Evolutionary conservation across 35 echinoderm and acorn worm species (phyloP), one percentile per base, ranked within the genome.

Genomic region (Apostichopus parvimensis): DNA sequence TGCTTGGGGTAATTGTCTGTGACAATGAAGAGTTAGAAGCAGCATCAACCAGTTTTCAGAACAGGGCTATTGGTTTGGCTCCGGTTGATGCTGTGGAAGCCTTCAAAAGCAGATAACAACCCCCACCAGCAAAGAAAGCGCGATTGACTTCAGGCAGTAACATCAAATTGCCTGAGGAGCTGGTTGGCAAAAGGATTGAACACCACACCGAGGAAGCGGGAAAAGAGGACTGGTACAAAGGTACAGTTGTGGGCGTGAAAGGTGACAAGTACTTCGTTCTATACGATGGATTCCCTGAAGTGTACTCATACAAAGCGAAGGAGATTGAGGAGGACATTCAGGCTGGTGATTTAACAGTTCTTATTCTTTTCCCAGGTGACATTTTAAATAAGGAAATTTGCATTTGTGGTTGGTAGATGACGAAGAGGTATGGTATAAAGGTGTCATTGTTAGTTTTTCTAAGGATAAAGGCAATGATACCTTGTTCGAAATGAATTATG

Each of bases 351-450:
- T 25, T 87, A 24, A 17, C 3, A 56, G 21, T 87, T 6, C 52
- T 87, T 65, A 23, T 10, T 54, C 21, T 87, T 53, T 5, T 8
- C 21, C 83, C 83, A 60, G 59, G 55, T 57, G 26, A 87, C 21
- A 8, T 87, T 3, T 60, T 87, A 60, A 56, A 56, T 24, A 87
- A 88, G 86, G 52, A 55, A 54, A 62, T 88, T 11, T 28, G 13
- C 86, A 87, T 87, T 60, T 87, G 22, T 87, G 86, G 86, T 17
- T 87, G 20, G 25, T 87, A 65, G 65, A 87, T 87, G 57, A 87
- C n/a, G 59, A 72, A 73, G 86, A 87, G 59, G 60, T 87, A 5
- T 87, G 86, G 86, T 87, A 56, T 23, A 73, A 87, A 26, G 86
- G 86, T 60, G 24, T 87, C 7, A 55, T 87, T 61, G n/a, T 53